phyloP scores from a whole-genome alignment of 2,888 invertebrate species.

The Lasioglossum morio region DNA sequence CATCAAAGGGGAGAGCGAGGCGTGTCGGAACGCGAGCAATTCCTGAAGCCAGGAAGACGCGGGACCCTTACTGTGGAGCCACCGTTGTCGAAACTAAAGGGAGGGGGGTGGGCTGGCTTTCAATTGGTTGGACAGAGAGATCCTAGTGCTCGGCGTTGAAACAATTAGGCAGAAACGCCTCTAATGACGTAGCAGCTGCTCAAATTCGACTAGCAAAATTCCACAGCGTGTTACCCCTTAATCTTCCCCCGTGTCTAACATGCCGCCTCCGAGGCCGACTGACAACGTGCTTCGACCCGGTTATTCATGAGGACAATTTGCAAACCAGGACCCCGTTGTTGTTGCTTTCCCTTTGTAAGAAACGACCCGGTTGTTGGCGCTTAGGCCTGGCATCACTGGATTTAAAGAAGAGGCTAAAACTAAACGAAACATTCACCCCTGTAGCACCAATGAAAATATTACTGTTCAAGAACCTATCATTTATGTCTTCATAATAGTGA shows the following conservation, averaged over 20 bases:
- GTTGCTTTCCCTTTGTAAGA: neutral
- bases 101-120: neutral
- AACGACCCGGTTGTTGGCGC: neutral
- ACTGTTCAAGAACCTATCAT: too few species aligned
- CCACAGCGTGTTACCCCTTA: constrained; percentile 53
- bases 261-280: constrained; percentile 23
- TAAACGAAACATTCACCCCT: too few species aligned
- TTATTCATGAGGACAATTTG: constrained; percentile 55
- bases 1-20: constrained; percentile 70
- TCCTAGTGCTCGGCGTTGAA: constrained; percentile 57
- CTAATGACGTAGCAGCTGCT: constrained; percentile 67
- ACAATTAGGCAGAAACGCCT: constrained; percentile 71
- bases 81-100: neutral
- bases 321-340: neutral
- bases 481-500: too few species aligned
- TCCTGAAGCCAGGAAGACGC: constrained; percentile 60
- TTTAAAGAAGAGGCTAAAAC: neutral
- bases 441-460: too few species aligned
- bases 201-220: constrained; percentile 66
- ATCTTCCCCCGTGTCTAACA: constrained; percentile 49
- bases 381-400: neutral
- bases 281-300: constrained; percentile 40
- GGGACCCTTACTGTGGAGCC: constrained; percentile 41
- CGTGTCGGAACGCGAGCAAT: constrained; percentile 64
- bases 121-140: constrained; percentile 23